Evolutionary conservation across 2,113 vertebrate genomes (phyloP).

Genomic region (Sphyrna mokarran): DNA sequence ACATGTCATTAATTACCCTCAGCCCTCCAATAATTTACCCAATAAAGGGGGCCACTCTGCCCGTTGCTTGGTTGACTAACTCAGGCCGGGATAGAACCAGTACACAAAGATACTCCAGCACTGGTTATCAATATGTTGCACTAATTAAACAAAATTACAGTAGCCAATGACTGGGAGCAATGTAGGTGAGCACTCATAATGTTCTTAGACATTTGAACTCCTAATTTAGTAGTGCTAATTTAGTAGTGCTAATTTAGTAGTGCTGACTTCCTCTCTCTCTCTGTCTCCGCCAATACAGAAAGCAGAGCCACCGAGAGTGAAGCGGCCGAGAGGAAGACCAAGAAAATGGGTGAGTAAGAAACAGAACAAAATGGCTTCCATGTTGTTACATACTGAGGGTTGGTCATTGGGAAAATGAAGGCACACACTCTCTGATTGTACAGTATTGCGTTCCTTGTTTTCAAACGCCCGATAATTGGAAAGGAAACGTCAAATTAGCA

Average conservation of each 20-base stretch:
- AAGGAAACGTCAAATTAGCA: too few relatives aligned
- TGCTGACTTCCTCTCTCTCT: not conserved
- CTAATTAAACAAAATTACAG: not conserved
- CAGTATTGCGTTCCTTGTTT: not conserved
- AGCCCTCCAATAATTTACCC: not conserved
- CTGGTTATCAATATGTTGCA: not conserved
- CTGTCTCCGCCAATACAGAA: not conserved
- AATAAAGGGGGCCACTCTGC: not conserved
- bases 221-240: not conserved
- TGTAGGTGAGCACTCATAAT: not conserved
- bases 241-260: not conserved
- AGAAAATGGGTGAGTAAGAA: conserved; percentile 25
- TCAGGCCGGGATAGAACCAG: not conserved
- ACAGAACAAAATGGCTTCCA: not conserved
- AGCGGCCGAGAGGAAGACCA: conserved; percentile 29
- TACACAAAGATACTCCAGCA: not conserved
- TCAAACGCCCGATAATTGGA: not conserved
- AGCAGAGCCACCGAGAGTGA: conserved; percentile 18
- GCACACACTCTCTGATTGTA: not conserved
- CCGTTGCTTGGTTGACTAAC: not conserved
- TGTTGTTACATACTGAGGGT: not conserved
- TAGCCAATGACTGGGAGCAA: not conserved
- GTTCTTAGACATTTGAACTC: not conserved
- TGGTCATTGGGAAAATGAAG: not conserved
- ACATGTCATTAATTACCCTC: not conserved